Base-by-base conservation (phyloP, 1,140 invertebrate genomes). In the Bombus sibiricus region DNA sequence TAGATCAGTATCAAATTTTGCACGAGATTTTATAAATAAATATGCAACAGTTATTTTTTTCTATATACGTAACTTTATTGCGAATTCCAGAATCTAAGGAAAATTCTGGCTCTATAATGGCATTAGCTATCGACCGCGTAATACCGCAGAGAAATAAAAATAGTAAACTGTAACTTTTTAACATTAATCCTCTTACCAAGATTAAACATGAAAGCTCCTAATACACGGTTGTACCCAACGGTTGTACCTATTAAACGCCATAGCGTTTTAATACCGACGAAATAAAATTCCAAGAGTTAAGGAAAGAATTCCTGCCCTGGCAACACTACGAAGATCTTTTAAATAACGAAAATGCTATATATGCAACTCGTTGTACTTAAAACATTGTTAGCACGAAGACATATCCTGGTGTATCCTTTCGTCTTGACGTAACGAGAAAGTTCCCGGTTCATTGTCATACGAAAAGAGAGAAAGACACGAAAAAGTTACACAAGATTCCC, bases 401-500 rank as follows among this genome's bases (percentile, higher is more conserved):
- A 37, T n/a, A n/a, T 5, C 1, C n/a, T 59, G 39, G 64, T 43
- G 41, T 59, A 32, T 32, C 37, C 13, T 28, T 57, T 32, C 15
- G 37, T 5, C 10, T n/a, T 85, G 84, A 87, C 47, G 73, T 59
- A 91, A 90, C 83, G 68, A 86, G 69, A 82, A 90, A 83, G 83
- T 82, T 79, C 71, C 43, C 76, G 81, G 59, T 86, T 85, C 72
- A 85, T 83, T 74, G 88, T 88, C 83, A 39, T 25, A 64, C 4
- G 8, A 34, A 34, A 66, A 34, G 25, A 22, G 34, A 32, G 12
- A 25, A 18, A 72, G 25, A 66, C 37, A 76, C 72, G 37, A 84
- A 92, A 93, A 92, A 86, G 76, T 86, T 89, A 28, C 82, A 80
- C 66, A 86, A 69, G 76, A 59, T 72, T 53, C 34, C 39, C 1